Conservation (phyloP, 1,140 invertebrate genomes). For the Brachionus plicatilis region DNA sequence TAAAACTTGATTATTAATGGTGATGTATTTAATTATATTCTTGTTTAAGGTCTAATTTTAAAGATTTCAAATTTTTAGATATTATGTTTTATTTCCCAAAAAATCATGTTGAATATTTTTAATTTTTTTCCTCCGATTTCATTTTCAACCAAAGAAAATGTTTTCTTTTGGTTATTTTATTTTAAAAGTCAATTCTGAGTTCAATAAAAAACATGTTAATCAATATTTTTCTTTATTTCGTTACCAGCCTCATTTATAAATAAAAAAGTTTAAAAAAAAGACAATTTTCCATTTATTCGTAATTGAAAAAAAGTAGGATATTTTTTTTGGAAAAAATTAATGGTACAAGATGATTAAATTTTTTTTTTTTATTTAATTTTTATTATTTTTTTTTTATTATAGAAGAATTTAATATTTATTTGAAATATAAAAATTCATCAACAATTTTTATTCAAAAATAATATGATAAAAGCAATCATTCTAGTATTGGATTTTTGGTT, state of each 20-base stretch:
- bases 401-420: too few species aligned
- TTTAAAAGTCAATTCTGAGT: not conserved
- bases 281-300: too few species aligned
- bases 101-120: not conserved
- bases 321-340: too few species aligned
- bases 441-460: too few species aligned
- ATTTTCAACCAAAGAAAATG: not conserved
- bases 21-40: not conserved
- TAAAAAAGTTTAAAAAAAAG: too few species aligned
- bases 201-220: not conserved
- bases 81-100: not conserved
- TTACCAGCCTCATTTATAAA: not conserved
- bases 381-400: too few species aligned
- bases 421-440: too few species aligned
- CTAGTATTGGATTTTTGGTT: too few species aligned
- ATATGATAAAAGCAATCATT: too few species aligned
- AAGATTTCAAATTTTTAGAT: not conserved
- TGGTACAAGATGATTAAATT: too few species aligned
- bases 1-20: not conserved
- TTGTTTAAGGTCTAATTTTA: not conserved
- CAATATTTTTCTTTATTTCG: not conserved
- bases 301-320: too few species aligned
- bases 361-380: too few species aligned
- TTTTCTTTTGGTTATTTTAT: not conserved
- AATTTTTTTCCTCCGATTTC: not conserved